Base-by-base conservation (phyloP, 2,888 invertebrate species). In the Ferdinandea cuprea region DNA sequence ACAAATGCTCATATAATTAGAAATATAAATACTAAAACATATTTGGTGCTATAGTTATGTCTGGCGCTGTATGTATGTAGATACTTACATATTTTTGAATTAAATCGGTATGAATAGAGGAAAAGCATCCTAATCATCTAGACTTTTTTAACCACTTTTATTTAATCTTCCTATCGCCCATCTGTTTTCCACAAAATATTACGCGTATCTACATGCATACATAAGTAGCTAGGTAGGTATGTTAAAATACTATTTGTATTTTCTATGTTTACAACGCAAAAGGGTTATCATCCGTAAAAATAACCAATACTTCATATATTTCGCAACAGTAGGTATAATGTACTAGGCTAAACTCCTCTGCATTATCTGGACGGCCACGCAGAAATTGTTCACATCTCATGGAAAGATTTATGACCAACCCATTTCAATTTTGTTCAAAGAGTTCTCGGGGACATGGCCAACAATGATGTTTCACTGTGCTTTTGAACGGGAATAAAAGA, bases 391-490 rank as follows among this genome's bases (percentile, higher is more conserved):
- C 83, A 61, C 78, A 83, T 61, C 72, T 61, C 35, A 42, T 50
- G 42, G 48, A 25, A 78, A 83, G 83, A 83, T 83, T 83, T 83
- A 83, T 83, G 83, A 83, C 78, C 83, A 83, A 72, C 66, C 78
- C 78, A 73, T 83, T 83, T 73, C 78, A 68, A 83, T 17, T 19
- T 83, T 68, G 54, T 78, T 78, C 78, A 79, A 59, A 72, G 32
- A 80, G 61, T 35, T 8, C 68, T 79, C 73, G 68, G 79, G 54
- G 59, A 79, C 66, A 61, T 54, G 54, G 35, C 59, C 50, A 25
- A 30, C 42, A 11, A 79, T 17, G 48, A 72, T 72, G 78, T 52
- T 50, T 79, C 65, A 65, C 73, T 54, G 30, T 56, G 1, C 58
- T 69, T 58, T 69, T 69, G 35, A 61, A 61, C 58, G 8, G 40